Evolutionary conservation across 2,888 invertebrate genomes (phyloP), one percentile per base, ranked within the genome.

Genomic region (Aphidius colemani): DNA sequence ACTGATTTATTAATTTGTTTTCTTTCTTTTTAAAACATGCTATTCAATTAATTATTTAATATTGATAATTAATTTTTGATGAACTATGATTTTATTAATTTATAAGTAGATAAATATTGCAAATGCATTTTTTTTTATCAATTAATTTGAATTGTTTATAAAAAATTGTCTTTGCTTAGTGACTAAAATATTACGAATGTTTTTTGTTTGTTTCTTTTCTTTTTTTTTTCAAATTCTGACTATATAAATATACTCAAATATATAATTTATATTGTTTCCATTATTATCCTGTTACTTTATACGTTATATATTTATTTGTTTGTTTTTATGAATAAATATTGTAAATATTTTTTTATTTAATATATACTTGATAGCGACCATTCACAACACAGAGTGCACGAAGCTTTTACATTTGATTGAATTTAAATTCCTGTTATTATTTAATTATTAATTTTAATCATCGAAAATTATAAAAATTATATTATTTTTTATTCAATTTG

Each of bases 321-420:
- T 18, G 13, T 55, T 68, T 67, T 55, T 58, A 64, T 66, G 71
- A 60, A 64, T 67, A 73, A 64, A 0, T 5, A 30, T 30, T 65
- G 62, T 65, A 66, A 66, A 66, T 66, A 61, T 69, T 56, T 67
- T 61, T 63, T 63, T 69, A 70, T 66, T 71, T 72, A 66, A 74
- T 78, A 78, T 30, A 30, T 30, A 30, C 30, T 30, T 30, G 30
- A 30, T 30, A 30, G 30, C 30, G 30, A 30, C 75, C 80, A 80
- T 80, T 82, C 82, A 82, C 82, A 82, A 82, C 82, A 79, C 82
- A 82, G 82, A 82, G 82, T 81, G 81, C 82, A 81, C 81, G 80
- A 81, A 82, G 80, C 81, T 75, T 76, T 74, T 67, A 67, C 18
- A 40, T 44, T 30, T 49, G 7, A 41, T 61, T 43, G 45, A 39